phyloP scores from a whole-genome alignment of 2,797 vertebrate species.

The Uromys caudimaculatus region DNA sequence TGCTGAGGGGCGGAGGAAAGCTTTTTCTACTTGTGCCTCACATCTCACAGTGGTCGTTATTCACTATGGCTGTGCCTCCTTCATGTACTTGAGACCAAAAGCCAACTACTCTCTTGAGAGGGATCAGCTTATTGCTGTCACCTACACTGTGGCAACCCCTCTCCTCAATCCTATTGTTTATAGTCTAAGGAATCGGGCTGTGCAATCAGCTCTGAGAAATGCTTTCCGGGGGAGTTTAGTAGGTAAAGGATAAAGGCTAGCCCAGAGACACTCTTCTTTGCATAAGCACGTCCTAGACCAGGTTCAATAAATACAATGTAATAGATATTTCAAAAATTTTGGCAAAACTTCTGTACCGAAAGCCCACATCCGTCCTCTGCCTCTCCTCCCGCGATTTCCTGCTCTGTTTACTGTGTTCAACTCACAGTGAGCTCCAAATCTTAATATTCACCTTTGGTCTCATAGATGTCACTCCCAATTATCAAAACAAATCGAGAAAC shows the following conservation, averaged over 20 bases:
- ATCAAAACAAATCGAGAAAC: neutral
- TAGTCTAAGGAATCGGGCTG: slow-evolving; percentile 76
- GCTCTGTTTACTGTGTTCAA: neutral
- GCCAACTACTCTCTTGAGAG: slow-evolving; percentile 57
- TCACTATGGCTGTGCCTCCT: slow-evolving; percentile 80
- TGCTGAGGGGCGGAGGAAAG: slow-evolving; percentile 51
- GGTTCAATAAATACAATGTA: neutral
- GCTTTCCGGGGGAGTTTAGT: slow-evolving; percentile 52
- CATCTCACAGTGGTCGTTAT: slow-evolving; percentile 77
- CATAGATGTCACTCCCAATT: neutral
- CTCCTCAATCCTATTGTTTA: slow-evolving; percentile 81
- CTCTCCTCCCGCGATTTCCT: rapidly evolving
- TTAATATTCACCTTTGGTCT: neutral
- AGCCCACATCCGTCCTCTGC: neutral
- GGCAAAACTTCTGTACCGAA: neutral
- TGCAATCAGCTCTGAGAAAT: slow-evolving; percentile 72
- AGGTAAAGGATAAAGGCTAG: slow-evolving; percentile 50
- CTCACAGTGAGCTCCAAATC: neutral
- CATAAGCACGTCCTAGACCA: neutral
- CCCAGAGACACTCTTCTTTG: neutral
- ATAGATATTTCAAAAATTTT: neutral
- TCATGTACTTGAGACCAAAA: slow-evolving; percentile 80
- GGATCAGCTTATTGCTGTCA: slow-evolving; percentile 80
- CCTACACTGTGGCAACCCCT: slow-evolving; percentile 79
- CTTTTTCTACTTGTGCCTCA: slow-evolving; percentile 81